phyloP scores from a whole-genome alignment of 2,888 invertebrate genomes.

The Brenthis ino region DNA sequence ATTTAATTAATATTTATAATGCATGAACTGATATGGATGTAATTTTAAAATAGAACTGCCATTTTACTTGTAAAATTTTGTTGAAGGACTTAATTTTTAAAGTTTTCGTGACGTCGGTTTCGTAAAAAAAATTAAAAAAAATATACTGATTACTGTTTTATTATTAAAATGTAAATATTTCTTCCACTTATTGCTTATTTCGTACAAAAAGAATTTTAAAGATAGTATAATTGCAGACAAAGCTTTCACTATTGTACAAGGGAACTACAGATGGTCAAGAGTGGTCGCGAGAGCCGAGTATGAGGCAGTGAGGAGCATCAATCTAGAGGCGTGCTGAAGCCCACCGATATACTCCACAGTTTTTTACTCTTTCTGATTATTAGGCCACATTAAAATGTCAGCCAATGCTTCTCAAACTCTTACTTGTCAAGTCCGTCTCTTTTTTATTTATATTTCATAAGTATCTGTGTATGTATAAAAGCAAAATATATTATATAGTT shows the following conservation, averaged over 20 bases:
- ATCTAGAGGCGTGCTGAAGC: slow-evolving; percentile 76
- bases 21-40: no score
- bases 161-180: no score
- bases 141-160: no score
- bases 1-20: no score
- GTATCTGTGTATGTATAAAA: not conserved
- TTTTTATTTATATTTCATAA: not conserved
- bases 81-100: no score
- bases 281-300: slow-evolving; percentile 45
- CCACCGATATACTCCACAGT: slow-evolving; percentile 68
- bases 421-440: not conserved
- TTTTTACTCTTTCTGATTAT: slow-evolving; percentile 76
- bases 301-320: slow-evolving; percentile 58
- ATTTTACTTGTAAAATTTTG: no score
- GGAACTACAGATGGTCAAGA: slow-evolving; percentile 53
- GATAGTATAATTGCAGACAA: not conserved
- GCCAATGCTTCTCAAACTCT: slow-evolving; percentile 60
- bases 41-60: no score
- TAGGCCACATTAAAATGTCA: slow-evolving; percentile 79
- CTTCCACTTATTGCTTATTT: no score
- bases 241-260: slow-evolving; percentile 14
- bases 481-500: not conserved
- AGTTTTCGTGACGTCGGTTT: no score
- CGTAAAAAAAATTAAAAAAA: no score
- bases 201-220: not conserved